A percentile compares a stretch with the other conserved stretches of the same genome.
These are phyloP conservation scores for human DNA, from an alignment of 2,113 vertebrate genomes.

Conservation along the genomic window DNA sequence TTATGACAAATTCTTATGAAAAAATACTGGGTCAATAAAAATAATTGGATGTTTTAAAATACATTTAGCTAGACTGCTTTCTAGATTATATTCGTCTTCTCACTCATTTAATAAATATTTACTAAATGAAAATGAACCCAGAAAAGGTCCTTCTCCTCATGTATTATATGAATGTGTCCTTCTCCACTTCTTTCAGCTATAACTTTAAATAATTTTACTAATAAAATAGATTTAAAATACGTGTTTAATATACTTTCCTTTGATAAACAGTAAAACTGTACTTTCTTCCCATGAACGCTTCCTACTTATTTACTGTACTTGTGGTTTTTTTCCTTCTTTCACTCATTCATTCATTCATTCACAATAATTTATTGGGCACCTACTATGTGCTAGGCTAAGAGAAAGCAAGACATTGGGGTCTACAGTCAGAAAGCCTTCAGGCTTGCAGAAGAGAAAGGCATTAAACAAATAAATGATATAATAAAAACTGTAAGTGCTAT, in stretches of 20 bases:
- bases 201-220: slow-evolving; percentile 14
- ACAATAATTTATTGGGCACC: neutral
- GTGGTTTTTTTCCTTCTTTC: neutral
- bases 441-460: neutral
- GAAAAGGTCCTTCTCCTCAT: neutral
- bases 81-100: slow-evolving; percentile 10
- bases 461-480: neutral
- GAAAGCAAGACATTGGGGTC: neutral
- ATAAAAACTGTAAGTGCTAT: neutral
- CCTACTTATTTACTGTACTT: neutral
- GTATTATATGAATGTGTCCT: neutral
- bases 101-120: slow-evolving; percentile 54
- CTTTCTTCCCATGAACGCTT: neutral
- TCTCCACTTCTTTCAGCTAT: neutral
- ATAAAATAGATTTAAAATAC: slow-evolving; percentile 13
- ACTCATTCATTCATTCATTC: neutral
- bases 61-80: slow-evolving; percentile 36
- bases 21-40: slow-evolving; percentile 54
- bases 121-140: slow-evolving; percentile 9
- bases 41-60: slow-evolving; percentile 53
- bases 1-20: slow-evolving; percentile 50
- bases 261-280: neutral
- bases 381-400: neutral
- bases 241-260: neutral
- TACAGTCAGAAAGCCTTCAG: neutral